Percentiles rank a stretch among this genome's conserved stretches.
Conservation (phyloP, 2,888 invertebrate species). For the Iselma pallidipennis region DNA sequence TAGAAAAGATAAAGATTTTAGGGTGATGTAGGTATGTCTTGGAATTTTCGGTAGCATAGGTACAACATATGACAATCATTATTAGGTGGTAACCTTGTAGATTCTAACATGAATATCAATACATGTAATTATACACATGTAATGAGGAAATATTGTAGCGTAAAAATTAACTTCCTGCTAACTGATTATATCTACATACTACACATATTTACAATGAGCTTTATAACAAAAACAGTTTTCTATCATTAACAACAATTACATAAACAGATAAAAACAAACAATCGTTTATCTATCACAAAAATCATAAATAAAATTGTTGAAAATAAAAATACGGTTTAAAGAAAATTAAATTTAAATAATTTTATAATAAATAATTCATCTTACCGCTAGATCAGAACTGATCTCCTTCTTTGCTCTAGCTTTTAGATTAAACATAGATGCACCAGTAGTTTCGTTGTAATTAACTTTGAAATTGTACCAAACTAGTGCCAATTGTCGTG, state of each 20-base stretch:
- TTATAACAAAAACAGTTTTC: neutral
- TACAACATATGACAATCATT: too few relatives aligned
- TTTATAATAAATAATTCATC: constrained; percentile 3
- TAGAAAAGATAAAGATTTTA: neutral
- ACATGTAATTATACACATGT: too few relatives aligned
- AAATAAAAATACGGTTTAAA: neutral
- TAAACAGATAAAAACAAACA: too few relatives aligned
- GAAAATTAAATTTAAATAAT: neutral
- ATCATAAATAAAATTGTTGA: too few relatives aligned
- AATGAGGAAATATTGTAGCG: neutral
- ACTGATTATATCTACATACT: neutral
- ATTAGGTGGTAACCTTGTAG: neutral
- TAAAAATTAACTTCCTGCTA: neutral
- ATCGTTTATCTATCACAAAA: too few relatives aligned
- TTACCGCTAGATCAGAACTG: constrained; percentile 34
- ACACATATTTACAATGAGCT: neutral
- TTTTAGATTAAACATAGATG: constrained; percentile 27
- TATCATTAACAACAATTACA: too few relatives aligned
- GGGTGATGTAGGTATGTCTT: too few relatives aligned
- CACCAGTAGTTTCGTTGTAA: constrained; percentile 22
- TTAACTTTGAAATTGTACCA: constrained; percentile 28
- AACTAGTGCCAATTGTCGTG: constrained; percentile 27
- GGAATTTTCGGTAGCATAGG: too few relatives aligned
- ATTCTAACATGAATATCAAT: neutral
- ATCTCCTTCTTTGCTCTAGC: constrained; percentile 28